Evolutionary conservation across 2,888 invertebrate species (phyloP).

Genomic region (Drosophila longiperda): DNA sequence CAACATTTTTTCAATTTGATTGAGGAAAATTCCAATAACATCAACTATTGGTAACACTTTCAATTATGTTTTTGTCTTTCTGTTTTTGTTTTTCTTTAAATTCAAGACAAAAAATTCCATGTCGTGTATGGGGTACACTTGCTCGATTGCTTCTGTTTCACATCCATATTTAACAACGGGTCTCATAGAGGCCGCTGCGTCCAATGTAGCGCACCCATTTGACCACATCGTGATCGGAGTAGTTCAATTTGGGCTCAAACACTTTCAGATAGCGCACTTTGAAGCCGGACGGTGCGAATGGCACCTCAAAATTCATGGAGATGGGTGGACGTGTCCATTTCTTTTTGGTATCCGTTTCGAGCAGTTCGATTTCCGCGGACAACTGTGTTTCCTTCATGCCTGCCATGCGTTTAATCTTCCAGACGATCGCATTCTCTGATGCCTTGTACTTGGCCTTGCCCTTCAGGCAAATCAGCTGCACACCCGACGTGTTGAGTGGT

Average conservation of each 20-base stretch:
- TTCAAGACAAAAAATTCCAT: constrained; percentile 48
- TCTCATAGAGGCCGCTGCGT: constrained; percentile 99
- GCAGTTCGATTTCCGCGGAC: constrained; percentile 98
- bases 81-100: constrained; percentile 40
- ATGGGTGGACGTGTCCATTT: constrained; percentile 99
- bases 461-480: constrained; percentile 99
- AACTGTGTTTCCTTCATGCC: constrained; percentile 99
- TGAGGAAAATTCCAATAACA: constrained; percentile 66
- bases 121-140: constrained; percentile 47
- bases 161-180: constrained; percentile 91
- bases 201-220: constrained; percentile 99
- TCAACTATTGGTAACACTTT: constrained; percentile 31
- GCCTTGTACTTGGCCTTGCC: constrained; percentile 99
- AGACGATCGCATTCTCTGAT: constrained; percentile 99
- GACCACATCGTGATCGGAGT: constrained; percentile 99
- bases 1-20: constrained; percentile 73
- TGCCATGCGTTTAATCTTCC: constrained; percentile 97
- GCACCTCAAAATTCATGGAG: constrained; percentile 99
- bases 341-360: constrained; percentile 99
- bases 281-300: constrained; percentile 99
- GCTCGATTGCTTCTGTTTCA: constrained; percentile 47
- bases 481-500: constrained; percentile 99
- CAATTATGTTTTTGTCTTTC: constrained; percentile 30
- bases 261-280: constrained; percentile 99
- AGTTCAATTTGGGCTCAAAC: constrained; percentile 99